Percentiles rank a stretch among this genome's conserved stretches.
phyloP scores from a whole-genome alignment of 2,113 vertebrate genomes.

The Caranx melampygus region DNA sequence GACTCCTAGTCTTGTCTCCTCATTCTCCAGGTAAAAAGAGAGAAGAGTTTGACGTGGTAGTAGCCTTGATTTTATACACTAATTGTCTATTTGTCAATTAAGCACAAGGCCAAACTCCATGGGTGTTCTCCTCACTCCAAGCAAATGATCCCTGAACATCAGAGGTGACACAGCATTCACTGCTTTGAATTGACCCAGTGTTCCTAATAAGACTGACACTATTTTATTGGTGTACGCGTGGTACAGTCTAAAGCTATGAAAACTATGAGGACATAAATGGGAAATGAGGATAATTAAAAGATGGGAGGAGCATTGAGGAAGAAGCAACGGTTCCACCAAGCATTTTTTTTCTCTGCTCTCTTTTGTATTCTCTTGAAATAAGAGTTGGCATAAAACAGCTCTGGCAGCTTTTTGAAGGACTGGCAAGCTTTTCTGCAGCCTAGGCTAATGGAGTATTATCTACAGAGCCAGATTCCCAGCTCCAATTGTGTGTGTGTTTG shows the following conservation, averaged over 20 bases:
- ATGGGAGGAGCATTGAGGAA: constrained; percentile 48
- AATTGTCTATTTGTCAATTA: constrained; percentile 16
- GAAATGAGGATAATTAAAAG: constrained; percentile 69
- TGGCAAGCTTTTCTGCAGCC: constrained; percentile 79
- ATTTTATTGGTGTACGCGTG: constrained; percentile 39
- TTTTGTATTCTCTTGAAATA: constrained; percentile 77
- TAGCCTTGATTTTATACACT: constrained; percentile 8
- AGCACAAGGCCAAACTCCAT: constrained; percentile 25
- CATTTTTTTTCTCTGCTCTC: constrained; percentile 61
- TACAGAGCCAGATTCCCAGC: constrained; percentile 82
- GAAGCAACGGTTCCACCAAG: constrained; percentile 45
- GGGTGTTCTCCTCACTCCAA: constrained; percentile 40
- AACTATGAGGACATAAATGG: constrained; percentile 53
- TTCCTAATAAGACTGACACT: constrained; percentile 55
- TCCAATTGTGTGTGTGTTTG: constrained; percentile 69
- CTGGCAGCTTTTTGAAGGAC: constrained; percentile 83
- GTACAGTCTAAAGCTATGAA: constrained; percentile 45
- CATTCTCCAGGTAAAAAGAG: background rate
- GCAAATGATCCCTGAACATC: constrained; percentile 53
- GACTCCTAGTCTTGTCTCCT: background rate
- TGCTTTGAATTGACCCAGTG: constrained; percentile 50
- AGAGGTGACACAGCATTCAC: constrained; percentile 50
- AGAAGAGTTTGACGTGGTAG: background rate
- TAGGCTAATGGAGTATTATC: constrained; percentile 85
- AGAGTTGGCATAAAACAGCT: constrained; percentile 78